Evolutionary conservation across 2,797 vertebrate genomes (phyloP), one percentile per base, ranked within the genome.

Genomic region (Intellagama lesueurii): DNA sequence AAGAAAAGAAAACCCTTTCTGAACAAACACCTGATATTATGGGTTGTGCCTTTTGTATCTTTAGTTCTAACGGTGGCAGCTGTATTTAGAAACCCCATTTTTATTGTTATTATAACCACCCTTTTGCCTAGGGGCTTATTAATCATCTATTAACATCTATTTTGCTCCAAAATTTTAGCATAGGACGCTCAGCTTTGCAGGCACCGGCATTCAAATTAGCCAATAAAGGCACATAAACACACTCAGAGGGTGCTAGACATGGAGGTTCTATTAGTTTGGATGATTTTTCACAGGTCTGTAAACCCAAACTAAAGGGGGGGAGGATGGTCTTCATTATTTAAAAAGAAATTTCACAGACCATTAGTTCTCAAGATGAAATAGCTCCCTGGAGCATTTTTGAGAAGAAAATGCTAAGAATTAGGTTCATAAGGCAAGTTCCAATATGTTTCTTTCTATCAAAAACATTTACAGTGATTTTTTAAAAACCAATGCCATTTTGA

Each of bases 11-110:
- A 97, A 97, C 95, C 97, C 96, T 96, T 96, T 96, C 96, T 94
- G 94, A 96, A 95, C 96, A 96, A 92, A 93, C 95, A 96, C 95
- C 95, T 97, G 97, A 97, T 95, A 93, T 95, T 95, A 88, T 93
- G 78, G 92, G 81, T 70, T 93, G 90, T 88, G 16, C 81, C 85
- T 80, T 79, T 92, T 92, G 90, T 44, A 14, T 75, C 90, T 75
- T 89, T 90, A n/a, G 40, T 66, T 85, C 81, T 89, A 92, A 87
- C 52, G 44, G 60, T 79, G 79, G 92, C 92, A 89, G 93, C 92
- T 91, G 92, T 86, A 79, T 96, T 93, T 91, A 88, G 64, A 91
- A 82, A 83, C 80, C 64, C 1, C 22, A 87, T 87, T 86, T 87
- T 90, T 75, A 60, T 78, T 32, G 35, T 70, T 60, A 32, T 69